Base-by-base conservation (phyloP, 92 coral and sea anemone species). In the Zoanthus solanderi region DNA sequence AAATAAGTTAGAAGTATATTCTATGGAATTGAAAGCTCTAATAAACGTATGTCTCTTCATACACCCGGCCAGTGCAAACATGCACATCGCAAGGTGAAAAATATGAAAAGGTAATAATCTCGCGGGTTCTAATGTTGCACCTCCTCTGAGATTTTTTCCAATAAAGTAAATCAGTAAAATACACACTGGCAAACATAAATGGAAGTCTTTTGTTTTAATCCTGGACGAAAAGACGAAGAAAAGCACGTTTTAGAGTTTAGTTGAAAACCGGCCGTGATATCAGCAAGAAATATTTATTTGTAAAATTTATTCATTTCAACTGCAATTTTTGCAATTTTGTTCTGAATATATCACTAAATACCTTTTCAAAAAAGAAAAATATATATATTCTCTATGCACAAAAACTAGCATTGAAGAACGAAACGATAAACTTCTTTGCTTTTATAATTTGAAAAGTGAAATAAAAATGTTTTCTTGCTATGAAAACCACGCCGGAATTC, bases 141-240 rank as follows among this genome's bases (percentile, higher is more conserved):
- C 85, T 66, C 85, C 85, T 81, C 85, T 44, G 85, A 81, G 85
- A 42, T 81, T 71, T 65, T 50, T 65, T 63, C 56, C 48, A 16
- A 58, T 44, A 79, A 79, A 60, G 47, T 17, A 66, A 65, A 81
- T 81, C 63, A 81, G 61, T 66, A 45, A 18, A 29, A 75, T 47
- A 81, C 85, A 81, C 84, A 79, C 42, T 54, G 75, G 84, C 72
- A 31, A 11, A 46, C 6, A 14, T 69, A 5, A 2, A 7, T 67
- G 1, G 75, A 14, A 18, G 9, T 54, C 75, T 53, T 65, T 81
- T 81, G 75, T 81, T 37, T 65, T 68, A 29, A 29, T 54, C 58
- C n/a, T 44, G 15, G 32, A 61, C 60, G 52, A 67, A 61, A 44
- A 48, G 14, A 56, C 45, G 28, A 18, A 15, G 48, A 11, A 44